phyloP scores from a whole-genome alignment of 1,140 invertebrate genomes.

The Acromyrmex charruanus region DNA sequence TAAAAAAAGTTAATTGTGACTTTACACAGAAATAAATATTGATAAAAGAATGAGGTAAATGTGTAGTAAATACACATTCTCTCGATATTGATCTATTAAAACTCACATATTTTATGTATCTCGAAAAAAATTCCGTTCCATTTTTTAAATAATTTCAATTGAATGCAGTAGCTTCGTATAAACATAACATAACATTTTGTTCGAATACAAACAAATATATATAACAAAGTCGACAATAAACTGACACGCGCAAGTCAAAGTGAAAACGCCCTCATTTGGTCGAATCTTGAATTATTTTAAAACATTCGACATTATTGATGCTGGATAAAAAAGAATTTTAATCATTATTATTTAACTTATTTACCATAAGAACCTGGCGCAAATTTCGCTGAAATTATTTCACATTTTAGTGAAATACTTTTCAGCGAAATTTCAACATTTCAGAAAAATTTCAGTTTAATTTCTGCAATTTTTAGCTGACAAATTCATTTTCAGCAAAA shows the following conservation, averaged over 20 bases:
- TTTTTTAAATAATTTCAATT: neutral
- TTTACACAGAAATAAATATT: neutral
- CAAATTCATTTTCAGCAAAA: too few relatives aligned
- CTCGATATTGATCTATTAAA: neutral
- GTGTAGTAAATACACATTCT: neutral
- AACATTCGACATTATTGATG: neutral
- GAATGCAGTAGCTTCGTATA: neutral
- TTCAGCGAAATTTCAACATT: too few relatives aligned
- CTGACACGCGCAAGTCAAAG: neutral
- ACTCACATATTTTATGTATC: conserved; percentile 4
- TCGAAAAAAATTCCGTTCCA: neutral
- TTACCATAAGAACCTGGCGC: too few relatives aligned
- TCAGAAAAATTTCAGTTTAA: too few relatives aligned
- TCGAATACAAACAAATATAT: neutral
- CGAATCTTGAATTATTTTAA: neutral
- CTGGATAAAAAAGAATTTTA: neutral
- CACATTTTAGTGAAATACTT: too few relatives aligned
- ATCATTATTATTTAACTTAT: neutral
- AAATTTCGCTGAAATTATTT: too few relatives aligned
- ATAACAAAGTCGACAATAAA: neutral
- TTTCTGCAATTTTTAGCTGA: too few relatives aligned
- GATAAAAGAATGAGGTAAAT: neutral
- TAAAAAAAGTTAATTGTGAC: neutral
- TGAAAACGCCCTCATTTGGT: neutral
- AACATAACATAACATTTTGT: neutral